These are phyloP conservation scores for Trogon melanurus DNA, from an alignment of 2,113 vertebrate species.

Conservation along the genomic window DNA sequence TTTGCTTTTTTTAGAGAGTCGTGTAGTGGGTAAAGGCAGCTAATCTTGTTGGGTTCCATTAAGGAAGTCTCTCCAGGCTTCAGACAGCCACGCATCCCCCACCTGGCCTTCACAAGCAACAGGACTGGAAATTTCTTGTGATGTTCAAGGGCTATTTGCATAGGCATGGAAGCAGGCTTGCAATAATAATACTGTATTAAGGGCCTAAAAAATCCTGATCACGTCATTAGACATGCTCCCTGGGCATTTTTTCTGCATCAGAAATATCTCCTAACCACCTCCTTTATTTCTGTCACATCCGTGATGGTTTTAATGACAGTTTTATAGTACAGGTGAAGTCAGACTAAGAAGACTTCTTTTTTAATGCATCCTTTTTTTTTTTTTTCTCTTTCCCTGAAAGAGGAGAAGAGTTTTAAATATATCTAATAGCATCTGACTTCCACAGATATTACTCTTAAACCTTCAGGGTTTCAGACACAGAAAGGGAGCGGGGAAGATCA, in stretches of 20 bases:
- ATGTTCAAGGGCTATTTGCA: slow-evolving; percentile 20
- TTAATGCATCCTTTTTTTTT: not conserved
- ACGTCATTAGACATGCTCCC: not conserved
- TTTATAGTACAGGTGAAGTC: not conserved
- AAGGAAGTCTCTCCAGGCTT: slow-evolving; percentile 49
- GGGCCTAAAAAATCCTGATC: not conserved
- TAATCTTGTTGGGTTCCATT: slow-evolving; percentile 65
- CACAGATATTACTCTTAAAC: not conserved
- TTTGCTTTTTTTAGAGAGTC: slow-evolving; percentile 43
- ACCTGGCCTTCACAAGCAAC: not conserved
- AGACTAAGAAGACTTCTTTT: not conserved
- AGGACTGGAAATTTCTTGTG: slow-evolving; percentile 28
- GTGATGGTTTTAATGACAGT: not conserved
- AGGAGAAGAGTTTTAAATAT: not conserved
- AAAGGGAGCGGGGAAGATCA: not conserved
- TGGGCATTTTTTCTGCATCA: not conserved
- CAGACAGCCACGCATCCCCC: not conserved
- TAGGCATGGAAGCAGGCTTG: slow-evolving; percentile 22
- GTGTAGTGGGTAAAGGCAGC: slow-evolving; percentile 30
- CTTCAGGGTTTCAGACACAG: not conserved
- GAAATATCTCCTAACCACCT: not conserved
- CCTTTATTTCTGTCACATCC: slow-evolving; percentile 1
- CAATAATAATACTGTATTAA: slow-evolving; percentile 35
- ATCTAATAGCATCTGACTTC: not conserved
- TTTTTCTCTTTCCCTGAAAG: not conserved